phyloP scores from a whole-genome alignment of 2,113 vertebrate species.

The Aptenodytes patagonicus region DNA sequence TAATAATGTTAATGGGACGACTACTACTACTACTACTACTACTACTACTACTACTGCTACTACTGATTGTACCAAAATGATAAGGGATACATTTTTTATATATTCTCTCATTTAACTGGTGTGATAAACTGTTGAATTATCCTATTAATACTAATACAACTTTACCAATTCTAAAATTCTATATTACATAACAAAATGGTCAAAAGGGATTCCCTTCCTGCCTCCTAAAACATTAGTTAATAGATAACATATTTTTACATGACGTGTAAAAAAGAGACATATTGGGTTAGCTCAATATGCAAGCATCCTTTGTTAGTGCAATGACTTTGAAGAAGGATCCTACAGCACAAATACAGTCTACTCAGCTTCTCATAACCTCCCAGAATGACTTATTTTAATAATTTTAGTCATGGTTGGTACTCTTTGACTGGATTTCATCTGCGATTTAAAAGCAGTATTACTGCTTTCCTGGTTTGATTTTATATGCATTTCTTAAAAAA shows the following conservation, averaged over 20 bases:
- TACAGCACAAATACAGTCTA: neutral
- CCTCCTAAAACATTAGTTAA: neutral
- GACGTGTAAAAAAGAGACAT: neutral
- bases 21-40: too few relatives aligned
- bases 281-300: neutral
- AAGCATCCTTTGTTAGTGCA: neutral
- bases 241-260: neutral
- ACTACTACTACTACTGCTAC: too few relatives aligned
- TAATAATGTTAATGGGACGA: neutral
- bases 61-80: too few relatives aligned
- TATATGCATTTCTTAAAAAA: neutral
- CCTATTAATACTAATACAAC: neutral
- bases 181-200: neutral
- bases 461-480: neutral
- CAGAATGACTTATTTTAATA: neutral
- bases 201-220: neutral
- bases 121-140: neutral
- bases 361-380: neutral
- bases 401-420: neutral
- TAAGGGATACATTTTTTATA: neutral
- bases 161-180: neutral
- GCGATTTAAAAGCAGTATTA: neutral
- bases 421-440: neutral
- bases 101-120: neutral
- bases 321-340: neutral